phyloP scores from a whole-genome alignment of 2,113 vertebrate genomes.

The Ciconia maguari region DNA sequence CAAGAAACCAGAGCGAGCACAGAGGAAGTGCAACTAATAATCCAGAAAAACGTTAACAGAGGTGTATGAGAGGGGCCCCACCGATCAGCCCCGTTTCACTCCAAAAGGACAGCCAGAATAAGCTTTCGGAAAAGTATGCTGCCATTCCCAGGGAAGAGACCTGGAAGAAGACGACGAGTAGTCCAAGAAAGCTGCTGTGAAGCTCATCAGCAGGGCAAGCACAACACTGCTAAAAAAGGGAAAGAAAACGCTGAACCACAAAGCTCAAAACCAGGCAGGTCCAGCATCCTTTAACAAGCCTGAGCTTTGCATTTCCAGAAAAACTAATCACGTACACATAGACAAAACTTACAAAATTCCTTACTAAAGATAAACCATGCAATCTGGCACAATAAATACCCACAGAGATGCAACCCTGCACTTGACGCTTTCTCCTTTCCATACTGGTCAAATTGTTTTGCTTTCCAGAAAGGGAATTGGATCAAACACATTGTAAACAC shows the following conservation, averaged over 20 bases:
- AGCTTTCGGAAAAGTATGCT: not conserved
- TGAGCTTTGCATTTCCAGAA: not conserved
- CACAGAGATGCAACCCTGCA: not conserved
- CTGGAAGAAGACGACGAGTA: not conserved
- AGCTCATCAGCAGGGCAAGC: not conserved
- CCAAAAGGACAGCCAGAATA: not conserved
- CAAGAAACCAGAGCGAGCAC: accelerated
- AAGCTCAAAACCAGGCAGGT: not conserved
- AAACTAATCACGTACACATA: not conserved
- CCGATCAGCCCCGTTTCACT: not conserved
- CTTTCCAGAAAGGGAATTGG: not conserved
- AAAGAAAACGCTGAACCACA: not conserved
- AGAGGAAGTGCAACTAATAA: not conserved
- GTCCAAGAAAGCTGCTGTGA: not conserved
- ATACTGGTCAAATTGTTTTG: not conserved
- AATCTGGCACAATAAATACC: not conserved
- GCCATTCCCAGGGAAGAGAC: not conserved
- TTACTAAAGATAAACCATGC: not conserved
- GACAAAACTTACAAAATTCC: not conserved
- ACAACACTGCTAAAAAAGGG: not conserved
- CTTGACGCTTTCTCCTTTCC: not conserved
- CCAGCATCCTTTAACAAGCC: not conserved
- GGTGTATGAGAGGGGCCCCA: not conserved
- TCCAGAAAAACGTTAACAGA: not conserved
- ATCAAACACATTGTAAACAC: not conserved